A percentile compares a stretch with the other conserved stretches of the same genome.
Conservation (phyloP, 2,797 vertebrate genomes). For the Halcyon badia region DNA sequence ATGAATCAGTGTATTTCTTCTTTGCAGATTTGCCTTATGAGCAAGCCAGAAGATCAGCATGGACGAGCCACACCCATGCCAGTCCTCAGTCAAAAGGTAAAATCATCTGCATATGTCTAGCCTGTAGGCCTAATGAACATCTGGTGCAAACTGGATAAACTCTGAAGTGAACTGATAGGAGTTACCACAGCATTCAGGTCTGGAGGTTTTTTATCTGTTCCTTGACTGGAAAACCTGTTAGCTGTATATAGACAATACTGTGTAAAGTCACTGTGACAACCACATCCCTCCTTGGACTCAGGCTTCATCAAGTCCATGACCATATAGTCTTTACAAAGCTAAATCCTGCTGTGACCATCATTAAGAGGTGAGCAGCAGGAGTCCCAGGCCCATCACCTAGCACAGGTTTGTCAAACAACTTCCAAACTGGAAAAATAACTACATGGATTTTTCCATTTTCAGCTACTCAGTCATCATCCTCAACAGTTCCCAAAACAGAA, state of each 20-base stretch:
- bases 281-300: neutral
- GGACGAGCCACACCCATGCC: slow-evolving; percentile 85
- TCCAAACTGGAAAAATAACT: slow-evolving; percentile 5
- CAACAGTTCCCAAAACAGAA: slow-evolving; percentile 88
- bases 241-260: neutral
- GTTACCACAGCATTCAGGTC: neutral
- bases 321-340: neutral
- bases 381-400: neutral
- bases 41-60: slow-evolving; percentile 86
- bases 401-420: neutral
- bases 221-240: neutral
- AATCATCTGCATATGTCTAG: neutral
- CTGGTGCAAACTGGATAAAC: neutral
- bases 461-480: slow-evolving; percentile 87
- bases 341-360: neutral
- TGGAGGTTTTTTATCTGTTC: neutral
- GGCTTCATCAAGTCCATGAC: neutral
- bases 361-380: neutral
- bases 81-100: slow-evolving; percentile 87
- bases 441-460: slow-evolving; percentile 18
- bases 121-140: neutral
- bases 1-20: slow-evolving; percentile 15
- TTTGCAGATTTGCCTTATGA: slow-evolving; percentile 88
- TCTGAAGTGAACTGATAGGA: neutral
- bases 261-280: neutral